A percentile compares a stretch with the other conserved stretches of the same genome.
Evolutionary conservation across 2,113 vertebrate genomes (phyloP).

Genomic region (Thamnaconus septentrionalis): DNA sequence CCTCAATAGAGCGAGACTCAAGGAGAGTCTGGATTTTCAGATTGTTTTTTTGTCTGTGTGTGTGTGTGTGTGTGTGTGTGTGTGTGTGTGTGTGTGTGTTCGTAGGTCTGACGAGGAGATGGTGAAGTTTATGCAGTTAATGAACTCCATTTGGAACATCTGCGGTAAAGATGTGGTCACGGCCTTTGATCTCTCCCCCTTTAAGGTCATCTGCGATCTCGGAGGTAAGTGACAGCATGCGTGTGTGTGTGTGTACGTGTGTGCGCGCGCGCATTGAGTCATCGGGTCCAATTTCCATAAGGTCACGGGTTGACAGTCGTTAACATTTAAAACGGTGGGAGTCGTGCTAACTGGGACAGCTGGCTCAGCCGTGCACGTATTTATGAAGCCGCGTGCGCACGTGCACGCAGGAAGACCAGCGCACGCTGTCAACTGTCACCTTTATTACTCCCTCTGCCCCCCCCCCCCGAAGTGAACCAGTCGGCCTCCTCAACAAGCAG

Average conservation of each 20-base stretch:
- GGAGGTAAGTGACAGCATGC: slow-evolving; percentile 77
- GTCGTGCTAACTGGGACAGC: slow-evolving; percentile 35
- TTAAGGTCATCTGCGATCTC: slow-evolving; percentile 82
- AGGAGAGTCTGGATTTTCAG: background rate
- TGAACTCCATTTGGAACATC: slow-evolving; percentile 88
- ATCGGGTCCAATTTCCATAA: slow-evolving; percentile 37
- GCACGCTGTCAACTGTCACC: slow-evolving; percentile 20
- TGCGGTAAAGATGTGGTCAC: slow-evolving; percentile 80
- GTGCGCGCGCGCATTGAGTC: slow-evolving; percentile 8
- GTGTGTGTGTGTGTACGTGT: slow-evolving; percentile 25
- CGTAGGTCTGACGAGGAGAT: slow-evolving; percentile 85
- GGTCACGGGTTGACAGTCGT: slow-evolving; percentile 37
- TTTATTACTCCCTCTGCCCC: slow-evolving; percentile 24
- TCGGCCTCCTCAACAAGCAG: slow-evolving; percentile 3
- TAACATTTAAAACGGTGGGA: slow-evolving; percentile 49
- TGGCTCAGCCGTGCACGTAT: slow-evolving; percentile 23
- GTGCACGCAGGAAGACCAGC: background rate
- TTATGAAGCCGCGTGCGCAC: slow-evolving; percentile 4
- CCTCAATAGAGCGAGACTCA: background rate
- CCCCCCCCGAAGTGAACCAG: slow-evolving; percentile 29
- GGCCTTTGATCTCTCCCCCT: slow-evolving; percentile 85
- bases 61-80: slow-evolving; percentile 16
- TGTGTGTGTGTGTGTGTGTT: slow-evolving; percentile 32
- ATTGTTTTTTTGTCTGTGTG: background rate
- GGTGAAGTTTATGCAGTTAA: slow-evolving; percentile 82